Evolutionary conservation across 2,888 invertebrate species (phyloP).

Genomic region (Agonopterix arenella): DNA sequence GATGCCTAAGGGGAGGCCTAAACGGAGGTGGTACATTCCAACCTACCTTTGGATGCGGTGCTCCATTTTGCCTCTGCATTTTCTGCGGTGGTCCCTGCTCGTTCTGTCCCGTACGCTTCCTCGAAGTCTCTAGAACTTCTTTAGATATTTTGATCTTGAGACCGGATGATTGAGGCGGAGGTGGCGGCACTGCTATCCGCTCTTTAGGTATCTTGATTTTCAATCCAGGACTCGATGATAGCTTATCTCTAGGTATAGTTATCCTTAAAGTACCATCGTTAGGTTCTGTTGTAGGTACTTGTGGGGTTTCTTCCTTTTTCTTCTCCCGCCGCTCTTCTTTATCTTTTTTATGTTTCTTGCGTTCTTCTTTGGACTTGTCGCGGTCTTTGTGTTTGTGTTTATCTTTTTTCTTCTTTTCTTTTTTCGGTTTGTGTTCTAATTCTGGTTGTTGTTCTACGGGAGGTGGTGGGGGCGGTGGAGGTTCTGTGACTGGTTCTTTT

Average conservation of each 20-base stretch:
- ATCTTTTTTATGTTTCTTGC: conserved; percentile 84
- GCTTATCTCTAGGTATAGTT: conserved; percentile 63
- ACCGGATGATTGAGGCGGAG: conserved; percentile 59
- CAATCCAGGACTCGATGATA: conserved; percentile 71
- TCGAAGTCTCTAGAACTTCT: conserved; percentile 79
- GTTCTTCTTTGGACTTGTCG: conserved; percentile 83
- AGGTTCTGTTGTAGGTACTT: conserved; percentile 22
- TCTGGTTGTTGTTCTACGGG: conserved; percentile 28
- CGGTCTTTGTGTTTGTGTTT: conserved; percentile 88
- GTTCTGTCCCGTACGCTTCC: conserved; percentile 41
- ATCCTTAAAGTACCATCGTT: conserved; percentile 52
- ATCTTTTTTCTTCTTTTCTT: conserved; percentile 87
- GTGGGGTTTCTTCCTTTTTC: conserved; percentile 39
- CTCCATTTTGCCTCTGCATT: conserved; percentile 55
- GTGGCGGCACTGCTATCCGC: conserved; percentile 77
- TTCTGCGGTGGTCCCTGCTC: conserved; percentile 45
- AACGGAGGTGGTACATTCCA: conserved; percentile 40
- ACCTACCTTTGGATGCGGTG: conserved; percentile 62
- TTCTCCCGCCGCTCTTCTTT: conserved; percentile 60
- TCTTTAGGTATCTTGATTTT: conserved; percentile 91
- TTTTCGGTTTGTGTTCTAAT: conserved; percentile 59
- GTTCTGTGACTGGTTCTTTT: conserved; percentile 38
- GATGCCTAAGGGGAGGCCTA: conserved; percentile 39
- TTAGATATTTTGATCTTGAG: conserved; percentile 90
- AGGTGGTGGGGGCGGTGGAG: conserved; percentile 25